Conservation (phyloP, 2,113 vertebrate species). For the Labrus mixtus region DNA sequence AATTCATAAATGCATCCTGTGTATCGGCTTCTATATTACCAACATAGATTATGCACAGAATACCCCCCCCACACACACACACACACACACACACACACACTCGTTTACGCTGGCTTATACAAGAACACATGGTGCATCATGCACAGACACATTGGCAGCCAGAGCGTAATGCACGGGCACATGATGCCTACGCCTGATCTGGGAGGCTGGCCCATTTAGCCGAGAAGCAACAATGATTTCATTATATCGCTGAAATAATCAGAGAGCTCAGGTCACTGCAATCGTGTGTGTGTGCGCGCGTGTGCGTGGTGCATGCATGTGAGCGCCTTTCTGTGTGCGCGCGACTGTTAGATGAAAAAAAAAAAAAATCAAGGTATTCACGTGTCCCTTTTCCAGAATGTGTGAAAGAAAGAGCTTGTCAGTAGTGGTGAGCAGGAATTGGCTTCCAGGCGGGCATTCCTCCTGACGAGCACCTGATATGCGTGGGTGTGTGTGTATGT, state of each 20-base stretch:
- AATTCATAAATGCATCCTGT: slow-evolving; percentile 19
- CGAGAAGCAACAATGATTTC: slow-evolving; percentile 75
- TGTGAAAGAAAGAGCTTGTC: slow-evolving; percentile 9
- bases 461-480: not conserved
- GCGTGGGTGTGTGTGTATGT: slow-evolving; percentile 8
- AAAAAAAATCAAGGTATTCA: not conserved
- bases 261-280: slow-evolving; percentile 42
- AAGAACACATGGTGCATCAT: slow-evolving; percentile 53
- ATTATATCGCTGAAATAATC: slow-evolving; percentile 70
- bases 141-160: slow-evolving; percentile 55
- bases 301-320: no score
- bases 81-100: slow-evolving; percentile 4
- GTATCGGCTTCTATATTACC: slow-evolving; percentile 24
- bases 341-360: slow-evolving; percentile 1
- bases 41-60: slow-evolving; percentile 4
- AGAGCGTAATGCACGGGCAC: slow-evolving; percentile 60
- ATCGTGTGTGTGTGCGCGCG: slow-evolving; percentile 16
- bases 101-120: not conserved
- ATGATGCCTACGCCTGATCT: slow-evolving; percentile 68
- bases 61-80: slow-evolving; percentile 2
- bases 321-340: not conserved
- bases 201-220: slow-evolving; percentile 57
- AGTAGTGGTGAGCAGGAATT: slow-evolving; percentile 18
- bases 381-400: slow-evolving; percentile 7
- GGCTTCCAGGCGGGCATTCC: slow-evolving; percentile 15